phyloP scores from a whole-genome alignment of 2,888 invertebrate genomes.

The Folsomia candida region DNA sequence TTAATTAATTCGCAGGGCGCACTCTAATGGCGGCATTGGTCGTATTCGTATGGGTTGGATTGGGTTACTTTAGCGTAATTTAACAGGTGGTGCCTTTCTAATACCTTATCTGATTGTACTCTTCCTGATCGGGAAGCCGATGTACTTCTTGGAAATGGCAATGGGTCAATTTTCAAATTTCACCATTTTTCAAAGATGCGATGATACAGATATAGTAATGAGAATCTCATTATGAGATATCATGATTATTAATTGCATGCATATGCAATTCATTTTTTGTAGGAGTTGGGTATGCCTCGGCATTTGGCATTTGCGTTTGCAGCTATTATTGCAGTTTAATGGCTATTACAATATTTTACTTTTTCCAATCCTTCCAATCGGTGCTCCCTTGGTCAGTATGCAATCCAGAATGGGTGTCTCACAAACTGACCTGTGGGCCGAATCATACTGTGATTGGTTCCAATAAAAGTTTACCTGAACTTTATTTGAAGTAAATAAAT shows the following conservation, averaged over 20 bases:
- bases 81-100: conserved; percentile 63
- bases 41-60: too few relatives aligned
- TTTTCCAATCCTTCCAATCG: conserved; percentile 67
- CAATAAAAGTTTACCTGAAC: conserved; percentile 55
- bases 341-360: conserved; percentile 70
- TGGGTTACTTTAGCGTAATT: too few relatives aligned
- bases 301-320: conserved; percentile 61
- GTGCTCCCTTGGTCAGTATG: conserved; percentile 73
- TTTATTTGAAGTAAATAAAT: conserved; percentile 55
- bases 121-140: conserved; percentile 69
- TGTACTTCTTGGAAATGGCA: conserved; percentile 79
- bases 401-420: conserved; percentile 58
- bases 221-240: too few relatives aligned
- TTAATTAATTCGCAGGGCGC: too few relatives aligned
- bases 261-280: too few relatives aligned
- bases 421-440: conserved; percentile 53
- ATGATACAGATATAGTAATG: too few relatives aligned
- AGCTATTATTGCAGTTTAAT: conserved; percentile 75
- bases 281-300: conserved; percentile 58
- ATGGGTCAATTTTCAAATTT: conserved; percentile 84
- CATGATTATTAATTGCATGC: too few relatives aligned
- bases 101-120: conserved; percentile 63
- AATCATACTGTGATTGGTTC: conserved; percentile 51
- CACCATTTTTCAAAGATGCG: conserved; percentile 78
- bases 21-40: conserved; percentile 31